A percentile compares a stretch with the other conserved stretches of the same genome.
Conservation (phyloP, 2,888 invertebrate species). For the Drosophila falleni region DNA sequence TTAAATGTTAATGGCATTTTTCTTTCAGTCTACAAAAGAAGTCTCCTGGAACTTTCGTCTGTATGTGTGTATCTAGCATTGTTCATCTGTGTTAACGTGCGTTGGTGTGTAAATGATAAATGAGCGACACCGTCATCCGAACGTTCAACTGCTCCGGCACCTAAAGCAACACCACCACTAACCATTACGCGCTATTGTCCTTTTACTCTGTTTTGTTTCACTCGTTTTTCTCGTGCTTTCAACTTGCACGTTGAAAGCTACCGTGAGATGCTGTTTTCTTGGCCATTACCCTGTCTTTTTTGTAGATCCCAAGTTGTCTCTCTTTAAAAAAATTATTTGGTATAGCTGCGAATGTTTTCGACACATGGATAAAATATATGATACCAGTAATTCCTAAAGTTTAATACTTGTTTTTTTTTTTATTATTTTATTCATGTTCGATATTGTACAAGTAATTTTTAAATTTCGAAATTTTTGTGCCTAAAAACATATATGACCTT, state of each 20-base stretch:
- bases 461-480: neutral
- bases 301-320: neutral
- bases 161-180: constrained; percentile 64
- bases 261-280: constrained; percentile 39
- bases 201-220: constrained; percentile 49
- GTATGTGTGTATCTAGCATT: constrained; percentile 52
- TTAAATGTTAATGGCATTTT: constrained; percentile 56
- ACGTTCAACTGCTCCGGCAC: constrained; percentile 59
- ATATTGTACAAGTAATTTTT: neutral
- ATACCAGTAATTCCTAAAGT: neutral
- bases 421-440: neutral
- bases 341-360: neutral
- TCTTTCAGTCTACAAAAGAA: constrained; percentile 42
- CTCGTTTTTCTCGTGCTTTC: constrained; percentile 21
- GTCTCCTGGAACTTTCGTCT: constrained; percentile 25
- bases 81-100: constrained; percentile 68
- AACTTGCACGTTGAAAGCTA: constrained; percentile 28
- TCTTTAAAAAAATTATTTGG: neutral
- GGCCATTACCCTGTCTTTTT: constrained; percentile 17
- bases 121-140: constrained; percentile 63
- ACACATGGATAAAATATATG: neutral
- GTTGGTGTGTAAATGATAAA: constrained; percentile 80
- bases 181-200: constrained; percentile 74
- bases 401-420: neutral
- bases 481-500: neutral